These are phyloP conservation scores for Clangula hyemalis DNA, from an alignment of 2,797 vertebrate species.

Conservation along the genomic window DNA sequence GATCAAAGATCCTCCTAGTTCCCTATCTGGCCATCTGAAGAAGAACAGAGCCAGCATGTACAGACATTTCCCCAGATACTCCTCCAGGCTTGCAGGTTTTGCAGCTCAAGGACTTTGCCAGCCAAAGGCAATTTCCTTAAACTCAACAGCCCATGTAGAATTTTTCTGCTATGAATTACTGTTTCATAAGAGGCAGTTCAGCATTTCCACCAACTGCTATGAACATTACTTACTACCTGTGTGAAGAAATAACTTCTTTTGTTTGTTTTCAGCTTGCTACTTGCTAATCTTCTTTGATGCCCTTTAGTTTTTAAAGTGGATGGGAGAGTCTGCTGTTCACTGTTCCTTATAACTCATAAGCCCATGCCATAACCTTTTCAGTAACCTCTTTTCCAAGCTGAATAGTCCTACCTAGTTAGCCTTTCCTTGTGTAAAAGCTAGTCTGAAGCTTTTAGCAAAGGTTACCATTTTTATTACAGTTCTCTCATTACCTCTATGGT, in stretches of 20 bases:
- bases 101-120: neutral
- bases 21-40: neutral
- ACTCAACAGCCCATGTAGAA: neutral
- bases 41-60: neutral
- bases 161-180: slow-evolving; percentile 9
- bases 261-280: slow-evolving; percentile 29
- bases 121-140: neutral
- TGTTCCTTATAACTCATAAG: neutral
- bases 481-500: neutral
- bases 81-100: neutral
- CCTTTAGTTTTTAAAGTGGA: neutral
- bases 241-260: slow-evolving; percentile 2
- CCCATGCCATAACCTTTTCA: neutral
- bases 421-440: neutral
- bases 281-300: neutral
- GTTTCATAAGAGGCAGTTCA: neutral
- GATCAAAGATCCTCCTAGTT: neutral
- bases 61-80: neutral
- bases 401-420: neutral
- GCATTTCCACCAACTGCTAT: neutral
- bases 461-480: neutral
- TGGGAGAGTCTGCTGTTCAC: neutral
- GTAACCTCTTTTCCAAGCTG: neutral
- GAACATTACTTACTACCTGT: neutral
- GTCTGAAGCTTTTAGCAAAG: neutral